Conservation (phyloP, 2,888 invertebrate species). For the Notodonta dromedarius region DNA sequence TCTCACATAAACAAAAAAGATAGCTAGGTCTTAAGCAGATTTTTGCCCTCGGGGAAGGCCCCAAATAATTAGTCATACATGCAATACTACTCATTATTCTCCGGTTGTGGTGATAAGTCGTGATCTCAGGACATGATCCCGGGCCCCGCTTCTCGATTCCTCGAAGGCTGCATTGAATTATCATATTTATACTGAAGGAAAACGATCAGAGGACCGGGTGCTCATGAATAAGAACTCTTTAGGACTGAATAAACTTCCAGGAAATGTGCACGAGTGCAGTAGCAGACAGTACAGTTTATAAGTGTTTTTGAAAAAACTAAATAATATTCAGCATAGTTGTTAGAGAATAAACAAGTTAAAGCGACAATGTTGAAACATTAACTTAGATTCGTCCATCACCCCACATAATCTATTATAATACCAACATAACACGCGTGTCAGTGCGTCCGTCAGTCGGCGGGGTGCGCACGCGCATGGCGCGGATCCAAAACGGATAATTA, state of each 20-base stretch:
- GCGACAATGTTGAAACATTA: no score
- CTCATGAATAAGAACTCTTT: background rate
- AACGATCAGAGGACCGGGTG: background rate
- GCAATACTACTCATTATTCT: background rate
- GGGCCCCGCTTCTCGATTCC: background rate
- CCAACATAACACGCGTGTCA: slow-evolving; percentile 4
- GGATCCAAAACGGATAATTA: slow-evolving; percentile 2
- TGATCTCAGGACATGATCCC: slow-evolving; percentile 5
- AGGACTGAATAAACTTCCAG: no score
- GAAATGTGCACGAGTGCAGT: no score
- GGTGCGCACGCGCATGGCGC: slow-evolving; percentile 5
- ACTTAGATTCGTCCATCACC: background rate
- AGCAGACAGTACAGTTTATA: no score
- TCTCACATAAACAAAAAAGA: background rate
- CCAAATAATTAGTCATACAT: background rate
- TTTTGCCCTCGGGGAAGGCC: background rate
- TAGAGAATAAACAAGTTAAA: no score
- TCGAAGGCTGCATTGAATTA: background rate
- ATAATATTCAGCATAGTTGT: no score
- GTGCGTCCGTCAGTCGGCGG: background rate
- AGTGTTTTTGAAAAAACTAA: no score
- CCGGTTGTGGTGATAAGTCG: background rate
- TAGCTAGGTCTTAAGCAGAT: no score
- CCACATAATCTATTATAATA: background rate
- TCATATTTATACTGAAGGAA: background rate